Base-by-base conservation (phyloP, 2,888 invertebrate species). In the Synanthedon vespiformis region DNA sequence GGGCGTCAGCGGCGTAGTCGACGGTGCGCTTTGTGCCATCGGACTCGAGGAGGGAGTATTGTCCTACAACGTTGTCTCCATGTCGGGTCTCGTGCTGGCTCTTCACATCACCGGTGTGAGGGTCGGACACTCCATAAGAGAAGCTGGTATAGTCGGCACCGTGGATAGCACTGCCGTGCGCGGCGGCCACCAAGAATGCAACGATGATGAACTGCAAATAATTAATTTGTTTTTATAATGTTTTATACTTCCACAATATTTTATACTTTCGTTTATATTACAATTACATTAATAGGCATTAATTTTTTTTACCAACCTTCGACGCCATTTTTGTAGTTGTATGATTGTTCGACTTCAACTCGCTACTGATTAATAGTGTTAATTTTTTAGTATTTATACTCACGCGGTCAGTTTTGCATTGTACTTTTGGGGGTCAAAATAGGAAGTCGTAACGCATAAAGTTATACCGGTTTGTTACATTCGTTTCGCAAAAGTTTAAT, bases 21-120 rank as follows among this genome's bases (percentile, higher is more conserved):
- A 89, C 89, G 6, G 78, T 87, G 55, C 89, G 80, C 40, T 55
- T 55, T 5, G 81, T 82, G 54, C 89, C 89, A 65, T 89, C 89
- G 4, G 89, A 75, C 58, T 80, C 54, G 84, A 88, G 60, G n/a
- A 60, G 57, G 10, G 60, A 60, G 57, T 60, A 60, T 52, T 60
- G 60, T 41, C 60, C 60, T 48, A 82, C 80, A 13, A 89, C 89
- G 49, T 81, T 80, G 65, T 88, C 88, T 14, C 89, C 89, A 54
- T 77, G 77, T 13, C 89, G 81, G 4, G 77, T 77, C 71, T 89
- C 89, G 50, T 81, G 80, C 65, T 88, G 89, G 54, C 55, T 56
- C 55, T 60, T 60, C 53, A 60, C 55, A 49, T 60, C 60, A 6
- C 60, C 60, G 48, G 60, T 60, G 55, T 60, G 55, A 3, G 60